These are phyloP conservation scores for Sycophila sp. DNA, from an alignment of 1,140 invertebrate genomes.

Conservation along the genomic window DNA sequence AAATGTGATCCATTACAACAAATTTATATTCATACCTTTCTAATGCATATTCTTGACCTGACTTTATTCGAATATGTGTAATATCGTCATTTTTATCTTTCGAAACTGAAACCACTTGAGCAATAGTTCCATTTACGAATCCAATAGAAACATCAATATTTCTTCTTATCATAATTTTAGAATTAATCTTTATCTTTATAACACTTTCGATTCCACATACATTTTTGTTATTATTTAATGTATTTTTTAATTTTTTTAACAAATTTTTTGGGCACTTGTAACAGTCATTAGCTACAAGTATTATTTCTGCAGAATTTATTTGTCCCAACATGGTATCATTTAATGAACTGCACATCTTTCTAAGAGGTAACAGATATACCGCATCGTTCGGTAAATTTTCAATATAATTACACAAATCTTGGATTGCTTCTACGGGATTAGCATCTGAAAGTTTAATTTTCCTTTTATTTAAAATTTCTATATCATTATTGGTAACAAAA, in stretches of 20 bases:
- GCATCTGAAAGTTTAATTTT: no score
- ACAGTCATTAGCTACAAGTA: not conserved
- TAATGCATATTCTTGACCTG: slow-evolving; percentile 23
- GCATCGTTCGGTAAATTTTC: no score
- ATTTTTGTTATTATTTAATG: slow-evolving; percentile 1
- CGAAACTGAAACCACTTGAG: slow-evolving; percentile 4
- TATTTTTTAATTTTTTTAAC: slow-evolving; percentile 34
- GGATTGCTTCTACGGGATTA: no score
- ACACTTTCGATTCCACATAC: not conserved
- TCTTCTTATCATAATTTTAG: slow-evolving; percentile 33
- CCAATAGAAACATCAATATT: slow-evolving; percentile 34
- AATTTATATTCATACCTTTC: slow-evolving; percentile 35
- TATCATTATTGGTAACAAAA: no score
- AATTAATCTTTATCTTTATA: slow-evolving; percentile 40
- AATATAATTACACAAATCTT: no score
- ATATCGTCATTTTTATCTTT: not conserved
- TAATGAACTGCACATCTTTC: not conserved
- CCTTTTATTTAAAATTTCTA: no score
- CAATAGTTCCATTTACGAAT: slow-evolving; percentile 33
- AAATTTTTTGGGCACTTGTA: slow-evolving; percentile 45
- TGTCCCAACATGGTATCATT: not conserved
- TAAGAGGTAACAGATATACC: no score
- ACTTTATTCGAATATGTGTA: not conserved
- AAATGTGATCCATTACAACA: slow-evolving; percentile 34
- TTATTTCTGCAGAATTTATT: not conserved